Evolutionary conservation across 2,888 invertebrate genomes (phyloP), one percentile per base, ranked within the genome.

Genomic region (Netelia fuscicornis): DNA sequence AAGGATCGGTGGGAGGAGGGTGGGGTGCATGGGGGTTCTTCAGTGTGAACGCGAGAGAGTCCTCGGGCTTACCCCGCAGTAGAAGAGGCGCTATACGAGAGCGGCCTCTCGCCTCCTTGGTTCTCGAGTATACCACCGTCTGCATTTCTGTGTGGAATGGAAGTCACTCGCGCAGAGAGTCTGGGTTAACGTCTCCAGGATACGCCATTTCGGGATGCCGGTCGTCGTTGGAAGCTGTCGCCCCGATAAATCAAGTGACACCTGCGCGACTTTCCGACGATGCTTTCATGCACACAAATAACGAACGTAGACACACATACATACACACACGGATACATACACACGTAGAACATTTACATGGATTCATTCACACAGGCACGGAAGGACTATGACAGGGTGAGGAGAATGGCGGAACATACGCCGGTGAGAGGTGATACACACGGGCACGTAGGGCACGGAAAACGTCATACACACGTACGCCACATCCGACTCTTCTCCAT

Each of bases 221-320:
- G 91, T 91, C 90, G 91, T 91, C 91, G 89, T 84, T 88, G 89
- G 90, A 91, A 91, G 90, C 91, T 91, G 91, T 91, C 91, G 91
- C 91, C 85, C 91, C 90, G 89, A 91, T 91, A 91, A 91, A 91
- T 91, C 91, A 91, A 90, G 91, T 90, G 91, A 91, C 91, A 91
- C 91, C 91, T 91, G 91, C 90, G 90, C 90, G 90, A 91, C 91
- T 91, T 90, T 86, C 84, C 85, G 83, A 84, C 84, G 85, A 86
- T 67, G 85, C 76, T 85, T 75, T 65, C 65, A 82, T 52, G 68
- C 76, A 85, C 82, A 65, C 81, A 54, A 30, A 60, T 65, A 62
- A 65, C 81, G 52, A 30, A 60, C 60, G 60, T 20, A 17, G 20
- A 42, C 60, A 54, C 54, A 9, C 58, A 52, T 2, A 30, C n/a